These are phyloP conservation scores for Latrodectus hesperus DNA, from an alignment of 2,888 invertebrate species.

Conservation along the genomic window DNA sequence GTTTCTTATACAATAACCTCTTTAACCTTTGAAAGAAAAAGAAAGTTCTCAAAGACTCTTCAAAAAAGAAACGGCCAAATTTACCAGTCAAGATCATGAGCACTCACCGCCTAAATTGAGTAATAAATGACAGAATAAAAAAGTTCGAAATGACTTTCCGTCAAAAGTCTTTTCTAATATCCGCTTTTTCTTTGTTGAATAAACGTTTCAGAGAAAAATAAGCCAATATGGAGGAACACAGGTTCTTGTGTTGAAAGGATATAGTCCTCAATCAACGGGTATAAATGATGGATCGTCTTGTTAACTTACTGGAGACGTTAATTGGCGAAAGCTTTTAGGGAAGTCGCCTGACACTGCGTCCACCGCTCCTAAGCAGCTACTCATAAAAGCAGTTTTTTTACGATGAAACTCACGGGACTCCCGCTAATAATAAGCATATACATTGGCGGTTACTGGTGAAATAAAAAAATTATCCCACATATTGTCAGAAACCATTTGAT, in stretches of 20 bases:
- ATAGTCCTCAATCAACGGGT: conserved; percentile 22
- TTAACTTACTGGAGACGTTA: conserved; percentile 38
- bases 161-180: conserved; percentile 39
- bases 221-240: not conserved
- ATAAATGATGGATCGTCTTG: conserved; percentile 42
- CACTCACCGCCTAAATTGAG: too few relatives aligned
- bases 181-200: conserved; percentile 17
- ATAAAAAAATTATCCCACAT: not conserved
- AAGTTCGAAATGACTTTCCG: conserved; percentile 6
- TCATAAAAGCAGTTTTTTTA: not conserved
- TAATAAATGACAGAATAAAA: not conserved
- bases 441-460: not conserved
- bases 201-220: conserved; percentile 11
- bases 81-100: too few relatives aligned
- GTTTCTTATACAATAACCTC: too few relatives aligned
- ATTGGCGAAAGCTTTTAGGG: conserved; percentile 55
- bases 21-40: too few relatives aligned
- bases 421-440: not conserved
- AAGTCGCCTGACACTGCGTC: not conserved
- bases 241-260: not conserved
- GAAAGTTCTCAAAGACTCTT: too few relatives aligned
- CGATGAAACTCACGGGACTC: not conserved
- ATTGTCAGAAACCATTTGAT: conserved; percentile 2
- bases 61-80: too few relatives aligned
- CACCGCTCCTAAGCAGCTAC: not conserved